Evolutionary conservation across 1,140 invertebrate species (phyloP).

Genomic region (Cryptotermes secundus): DNA sequence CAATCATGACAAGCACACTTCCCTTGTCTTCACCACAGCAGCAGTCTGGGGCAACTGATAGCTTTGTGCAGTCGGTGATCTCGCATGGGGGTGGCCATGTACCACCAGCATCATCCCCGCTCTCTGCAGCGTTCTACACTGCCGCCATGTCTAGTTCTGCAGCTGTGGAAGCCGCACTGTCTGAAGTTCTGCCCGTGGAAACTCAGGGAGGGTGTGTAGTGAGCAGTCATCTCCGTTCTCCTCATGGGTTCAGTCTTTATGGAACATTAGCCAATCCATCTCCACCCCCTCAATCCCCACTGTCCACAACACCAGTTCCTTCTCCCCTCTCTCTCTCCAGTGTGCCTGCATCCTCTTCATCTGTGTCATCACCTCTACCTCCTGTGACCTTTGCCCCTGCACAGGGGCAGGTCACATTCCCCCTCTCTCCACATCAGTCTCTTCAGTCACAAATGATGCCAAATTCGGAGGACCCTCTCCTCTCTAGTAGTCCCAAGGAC

Average conservation of each 20-base stretch:
- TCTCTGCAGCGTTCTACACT: constrained; percentile 80
- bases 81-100: constrained; percentile 47
- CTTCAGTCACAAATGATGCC: constrained; percentile 77
- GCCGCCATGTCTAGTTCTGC: constrained; percentile 81
- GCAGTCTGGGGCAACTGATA: constrained; percentile 44
- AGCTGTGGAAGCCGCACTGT: constrained; percentile 77
- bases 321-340: constrained; percentile 55
- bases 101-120: constrained; percentile 64
- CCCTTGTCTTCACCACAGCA: constrained; percentile 50
- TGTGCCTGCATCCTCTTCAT: constrained; percentile 50
- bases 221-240: background rate
- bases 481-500: constrained; percentile 79
- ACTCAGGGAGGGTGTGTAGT: constrained; percentile 19
- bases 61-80: constrained; percentile 41
- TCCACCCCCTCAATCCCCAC: constrained; percentile 59
- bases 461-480: constrained; percentile 77
- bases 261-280: constrained; percentile 54
- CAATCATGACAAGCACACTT: constrained; percentile 39
- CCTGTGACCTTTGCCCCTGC: constrained; percentile 49
- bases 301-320: constrained; percentile 60
- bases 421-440: constrained; percentile 55
- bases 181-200: constrained; percentile 76
- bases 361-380: constrained; percentile 56
- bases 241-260: constrained; percentile 21
- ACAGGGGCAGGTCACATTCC: constrained; percentile 45